Percentiles rank a stretch among this genome's conserved stretches.
Evolutionary conservation across 2,888 invertebrate species (phyloP).

Genomic region (Limnephilus rhombicus): DNA sequence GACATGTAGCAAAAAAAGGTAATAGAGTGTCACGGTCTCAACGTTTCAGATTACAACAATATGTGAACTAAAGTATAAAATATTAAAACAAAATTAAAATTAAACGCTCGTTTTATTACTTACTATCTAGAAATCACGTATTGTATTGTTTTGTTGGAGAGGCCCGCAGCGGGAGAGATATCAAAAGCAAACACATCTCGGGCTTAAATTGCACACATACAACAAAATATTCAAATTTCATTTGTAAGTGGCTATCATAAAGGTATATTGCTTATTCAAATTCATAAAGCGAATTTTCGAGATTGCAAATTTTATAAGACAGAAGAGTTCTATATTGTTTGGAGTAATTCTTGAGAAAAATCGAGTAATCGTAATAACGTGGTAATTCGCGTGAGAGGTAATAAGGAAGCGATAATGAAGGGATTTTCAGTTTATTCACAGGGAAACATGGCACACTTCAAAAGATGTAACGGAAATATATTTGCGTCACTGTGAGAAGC

Average conservation of each 20-base stretch:
- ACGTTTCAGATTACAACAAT: neutral
- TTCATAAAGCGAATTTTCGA: neutral
- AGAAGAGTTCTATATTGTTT: neutral
- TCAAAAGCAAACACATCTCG: neutral
- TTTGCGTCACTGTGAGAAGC: neutral
- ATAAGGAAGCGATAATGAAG: neutral
- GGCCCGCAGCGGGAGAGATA: constrained; percentile 1
- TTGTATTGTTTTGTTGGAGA: neutral
- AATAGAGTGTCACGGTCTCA: neutral
- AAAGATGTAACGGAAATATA: neutral
- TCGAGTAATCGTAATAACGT: neutral
- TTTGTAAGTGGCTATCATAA: neutral
- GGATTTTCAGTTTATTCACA: neutral
- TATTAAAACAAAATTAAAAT: neutral
- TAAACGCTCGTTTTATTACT: neutral
- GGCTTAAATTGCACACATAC: neutral
- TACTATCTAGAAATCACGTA: neutral
- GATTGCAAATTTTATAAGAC: neutral
- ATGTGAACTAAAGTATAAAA: neutral
- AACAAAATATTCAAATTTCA: neutral
- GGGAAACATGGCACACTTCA: neutral
- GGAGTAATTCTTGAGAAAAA: neutral
- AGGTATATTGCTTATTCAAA: neutral
- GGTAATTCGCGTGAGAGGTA: neutral
- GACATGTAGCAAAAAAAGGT: too few species aligned